Conservation (phyloP, 2,888 invertebrate species). For the Chaitophorus viminalis region DNA sequence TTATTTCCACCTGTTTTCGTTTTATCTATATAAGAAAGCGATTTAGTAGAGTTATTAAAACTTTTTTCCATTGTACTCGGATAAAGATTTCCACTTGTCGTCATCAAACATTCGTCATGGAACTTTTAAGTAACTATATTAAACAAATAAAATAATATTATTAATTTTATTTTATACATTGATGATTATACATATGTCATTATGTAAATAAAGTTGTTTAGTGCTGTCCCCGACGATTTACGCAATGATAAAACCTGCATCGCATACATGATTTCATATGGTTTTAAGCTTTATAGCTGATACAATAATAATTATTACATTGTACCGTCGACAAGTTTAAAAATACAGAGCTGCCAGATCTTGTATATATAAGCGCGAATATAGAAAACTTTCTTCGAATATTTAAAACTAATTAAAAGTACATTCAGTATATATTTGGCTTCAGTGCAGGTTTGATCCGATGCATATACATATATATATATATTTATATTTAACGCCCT, state of each 20-base stretch:
- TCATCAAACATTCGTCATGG: background rate
- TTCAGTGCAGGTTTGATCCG: background rate
- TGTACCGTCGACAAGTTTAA: background rate
- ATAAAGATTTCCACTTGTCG: background rate
- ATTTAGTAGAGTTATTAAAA: background rate
- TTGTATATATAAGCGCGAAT: background rate
- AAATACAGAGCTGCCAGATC: background rate
- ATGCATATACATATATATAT: background rate
- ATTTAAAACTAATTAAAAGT: constrained; percentile 3
- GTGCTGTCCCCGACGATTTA: background rate
- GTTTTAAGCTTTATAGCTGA: background rate
- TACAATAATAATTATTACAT: background rate
- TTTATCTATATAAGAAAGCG: background rate
- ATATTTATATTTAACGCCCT: background rate
- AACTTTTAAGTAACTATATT: background rate
- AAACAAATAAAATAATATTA: background rate
- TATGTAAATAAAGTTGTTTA: background rate
- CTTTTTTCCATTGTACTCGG: background rate
- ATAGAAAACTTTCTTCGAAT: background rate
- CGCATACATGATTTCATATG: background rate
- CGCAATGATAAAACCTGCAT: background rate
- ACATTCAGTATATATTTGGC: background rate
- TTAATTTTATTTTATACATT: background rate
- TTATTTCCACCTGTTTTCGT: background rate
- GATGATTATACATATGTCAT: background rate